A percentile compares a stretch with the other conserved stretches of the same genome.
These are phyloP conservation scores for Synanthedon vespiformis DNA, from an alignment of 2,888 invertebrate species.

Conservation along the genomic window DNA sequence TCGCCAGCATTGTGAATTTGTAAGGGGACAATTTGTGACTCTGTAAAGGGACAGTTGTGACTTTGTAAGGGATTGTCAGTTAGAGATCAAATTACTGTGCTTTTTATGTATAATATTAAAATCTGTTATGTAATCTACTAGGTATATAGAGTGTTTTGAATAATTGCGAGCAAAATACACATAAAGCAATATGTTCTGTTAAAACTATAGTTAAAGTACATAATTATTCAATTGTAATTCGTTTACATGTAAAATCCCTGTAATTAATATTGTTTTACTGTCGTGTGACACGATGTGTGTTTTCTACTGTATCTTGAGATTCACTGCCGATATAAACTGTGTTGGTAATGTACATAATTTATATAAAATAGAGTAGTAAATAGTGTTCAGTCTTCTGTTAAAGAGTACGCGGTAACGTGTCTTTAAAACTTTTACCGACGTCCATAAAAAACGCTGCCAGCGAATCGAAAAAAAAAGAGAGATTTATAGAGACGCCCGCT, in stretches of 20 bases:
- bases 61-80: too few species aligned
- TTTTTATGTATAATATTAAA: too few species aligned
- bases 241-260: slow-evolving; percentile 70
- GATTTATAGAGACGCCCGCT: too few species aligned
- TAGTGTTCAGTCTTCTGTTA: slow-evolving; percentile 67
- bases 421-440: too few species aligned
- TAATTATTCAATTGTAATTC: slow-evolving; percentile 56
- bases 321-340: slow-evolving; percentile 16
- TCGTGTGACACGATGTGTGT: slow-evolving; percentile 48
- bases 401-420: slow-evolving; percentile 28
- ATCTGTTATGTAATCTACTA: too few species aligned
- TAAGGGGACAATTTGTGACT: too few species aligned
- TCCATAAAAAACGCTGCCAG: too few species aligned
- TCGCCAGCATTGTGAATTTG: too few species aligned
- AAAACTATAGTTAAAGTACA: slow-evolving; percentile 45
- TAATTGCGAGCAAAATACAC: neutral
- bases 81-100: too few species aligned
- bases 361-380: slow-evolving; percentile 67
- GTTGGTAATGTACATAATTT: slow-evolving; percentile 54
- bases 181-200: slow-evolving; percentile 27
- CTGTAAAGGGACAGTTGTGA: too few species aligned
- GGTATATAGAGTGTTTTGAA: too few species aligned
- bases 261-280: slow-evolving; percentile 67
- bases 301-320: slow-evolving; percentile 22
- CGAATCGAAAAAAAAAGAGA: too few species aligned